phyloP scores from a whole-genome alignment of 2,888 invertebrate species.

The Patella caerulea region DNA sequence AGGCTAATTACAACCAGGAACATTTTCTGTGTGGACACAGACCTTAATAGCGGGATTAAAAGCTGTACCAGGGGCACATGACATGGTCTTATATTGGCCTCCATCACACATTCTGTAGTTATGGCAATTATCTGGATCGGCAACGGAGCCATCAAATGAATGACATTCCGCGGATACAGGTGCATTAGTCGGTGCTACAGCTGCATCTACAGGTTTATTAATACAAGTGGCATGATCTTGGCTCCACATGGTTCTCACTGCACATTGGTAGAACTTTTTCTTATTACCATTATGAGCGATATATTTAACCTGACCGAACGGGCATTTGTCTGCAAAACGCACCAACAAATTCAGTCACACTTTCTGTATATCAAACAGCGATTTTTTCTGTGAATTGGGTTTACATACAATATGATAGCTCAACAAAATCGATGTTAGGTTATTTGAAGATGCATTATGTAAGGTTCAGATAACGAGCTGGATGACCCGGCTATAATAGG shows the following conservation, averaged over 20 bases:
- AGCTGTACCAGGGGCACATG: background rate
- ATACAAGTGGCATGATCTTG: conserved; percentile 19
- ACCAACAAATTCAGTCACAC: too few species aligned
- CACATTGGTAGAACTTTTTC: conserved; percentile 32
- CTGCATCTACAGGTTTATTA: background rate
- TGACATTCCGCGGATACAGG: background rate
- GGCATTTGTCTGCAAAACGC: conserved; percentile 21
- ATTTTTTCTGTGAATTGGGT: too few species aligned
- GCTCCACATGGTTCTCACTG: conserved; percentile 23
- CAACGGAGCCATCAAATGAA: background rate
- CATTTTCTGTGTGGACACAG: background rate
- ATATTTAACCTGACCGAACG: conserved; percentile 13
- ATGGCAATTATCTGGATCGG: background rate
- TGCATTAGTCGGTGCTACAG: background rate
- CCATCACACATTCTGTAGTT: background rate
- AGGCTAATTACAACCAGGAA: background rate
- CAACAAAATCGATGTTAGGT: too few species aligned
- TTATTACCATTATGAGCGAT: conserved; percentile 18
- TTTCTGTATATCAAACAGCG: too few species aligned
- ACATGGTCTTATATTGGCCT: background rate
- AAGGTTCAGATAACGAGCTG: too few species aligned
- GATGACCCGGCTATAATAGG: too few species aligned
- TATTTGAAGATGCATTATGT: too few species aligned
- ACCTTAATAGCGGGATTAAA: background rate
- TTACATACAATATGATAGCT: too few species aligned